phyloP scores from a whole-genome alignment of 2,888 invertebrate genomes.

The Anticlea derivata region DNA sequence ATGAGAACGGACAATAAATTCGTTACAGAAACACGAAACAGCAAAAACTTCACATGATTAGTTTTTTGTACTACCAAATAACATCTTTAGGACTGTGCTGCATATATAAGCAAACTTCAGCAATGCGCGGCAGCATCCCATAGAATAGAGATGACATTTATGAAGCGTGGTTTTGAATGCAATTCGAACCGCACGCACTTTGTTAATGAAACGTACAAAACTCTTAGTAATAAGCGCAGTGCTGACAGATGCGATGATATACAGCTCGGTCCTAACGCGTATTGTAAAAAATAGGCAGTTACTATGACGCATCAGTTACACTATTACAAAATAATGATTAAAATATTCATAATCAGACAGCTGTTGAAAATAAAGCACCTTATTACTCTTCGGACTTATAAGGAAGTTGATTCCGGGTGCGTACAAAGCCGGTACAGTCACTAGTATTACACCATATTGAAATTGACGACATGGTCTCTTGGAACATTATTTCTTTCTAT shows the following conservation, averaged over 20 bases:
- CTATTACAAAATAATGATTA: slow-evolving; percentile 46
- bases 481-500: too few relatives aligned
- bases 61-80: slow-evolving; percentile 72
- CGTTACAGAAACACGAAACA: slow-evolving; percentile 64
- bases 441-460: too few relatives aligned
- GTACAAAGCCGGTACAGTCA: slow-evolving; percentile 3
- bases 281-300: slow-evolving; percentile 60
- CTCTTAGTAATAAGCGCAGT: not conserved
- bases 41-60: slow-evolving; percentile 54
- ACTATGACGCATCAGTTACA: slow-evolving; percentile 45
- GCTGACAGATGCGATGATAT: not conserved
- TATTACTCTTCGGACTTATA: slow-evolving; percentile 54
- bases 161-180: too few relatives aligned
- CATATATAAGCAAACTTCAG: slow-evolving; percentile 4
- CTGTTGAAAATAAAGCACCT: slow-evolving; percentile 68
- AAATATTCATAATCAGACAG: slow-evolving; percentile 49
- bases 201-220: not conserved
- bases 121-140: not conserved
- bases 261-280: slow-evolving; percentile 25
- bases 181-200: not conserved
- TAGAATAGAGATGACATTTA: too few relatives aligned
- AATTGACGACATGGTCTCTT: too few relatives aligned
- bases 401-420: slow-evolving; percentile 38
- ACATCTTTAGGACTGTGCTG: slow-evolving; percentile 38
- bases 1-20: slow-evolving; percentile 64